A percentile compares a stretch with the other conserved stretches of the same genome.
These are phyloP conservation scores for Gadus chalcogrammus DNA, from an alignment of 2,113 vertebrate genomes.

Conservation along the genomic window DNA sequence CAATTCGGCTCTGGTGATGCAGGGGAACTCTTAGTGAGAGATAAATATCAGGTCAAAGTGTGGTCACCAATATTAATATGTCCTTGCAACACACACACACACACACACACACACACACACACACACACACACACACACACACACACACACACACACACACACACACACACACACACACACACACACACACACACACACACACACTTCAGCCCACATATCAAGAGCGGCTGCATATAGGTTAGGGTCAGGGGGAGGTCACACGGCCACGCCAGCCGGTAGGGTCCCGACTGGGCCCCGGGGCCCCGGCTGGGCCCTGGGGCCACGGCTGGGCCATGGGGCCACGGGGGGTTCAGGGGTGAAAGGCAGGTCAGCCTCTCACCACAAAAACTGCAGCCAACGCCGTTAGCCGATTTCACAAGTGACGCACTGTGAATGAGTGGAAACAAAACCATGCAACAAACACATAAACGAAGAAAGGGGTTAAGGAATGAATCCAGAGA, in stretches of 20 bases:
- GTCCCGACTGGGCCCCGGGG: slow-evolving; percentile 20
- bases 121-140: not conserved
- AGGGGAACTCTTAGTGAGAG: too few relatives aligned
- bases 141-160: not conserved
- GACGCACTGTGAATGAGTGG: too few relatives aligned
- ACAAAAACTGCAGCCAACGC: too few relatives aligned
- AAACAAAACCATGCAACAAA: too few relatives aligned
- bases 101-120: not conserved
- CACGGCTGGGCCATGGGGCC: slow-evolving; percentile 4
- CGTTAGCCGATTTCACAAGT: too few relatives aligned
- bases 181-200: not conserved
- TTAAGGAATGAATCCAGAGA: too few relatives aligned
- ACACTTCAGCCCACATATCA: not conserved
- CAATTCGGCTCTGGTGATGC: too few relatives aligned
- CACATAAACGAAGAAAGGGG: too few relatives aligned
- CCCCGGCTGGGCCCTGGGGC: slow-evolving; percentile 16
- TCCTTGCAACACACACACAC: not conserved
- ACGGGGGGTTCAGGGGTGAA: slow-evolving; percentile 48
- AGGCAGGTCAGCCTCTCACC: slow-evolving; percentile 31
- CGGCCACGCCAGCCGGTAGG: slow-evolving; percentile 30
- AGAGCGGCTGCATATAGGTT: slow-evolving; percentile 26
- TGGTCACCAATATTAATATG: not conserved
- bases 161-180: slow-evolving; percentile 3
- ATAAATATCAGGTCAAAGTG: not conserved
- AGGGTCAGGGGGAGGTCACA: slow-evolving; percentile 53